A percentile compares a stretch with the other conserved stretches of the same genome.
These are phyloP conservation scores for Phylloscopus collybita DNA, from an alignment of 2,797 vertebrate genomes.

Conservation along the genomic window DNA sequence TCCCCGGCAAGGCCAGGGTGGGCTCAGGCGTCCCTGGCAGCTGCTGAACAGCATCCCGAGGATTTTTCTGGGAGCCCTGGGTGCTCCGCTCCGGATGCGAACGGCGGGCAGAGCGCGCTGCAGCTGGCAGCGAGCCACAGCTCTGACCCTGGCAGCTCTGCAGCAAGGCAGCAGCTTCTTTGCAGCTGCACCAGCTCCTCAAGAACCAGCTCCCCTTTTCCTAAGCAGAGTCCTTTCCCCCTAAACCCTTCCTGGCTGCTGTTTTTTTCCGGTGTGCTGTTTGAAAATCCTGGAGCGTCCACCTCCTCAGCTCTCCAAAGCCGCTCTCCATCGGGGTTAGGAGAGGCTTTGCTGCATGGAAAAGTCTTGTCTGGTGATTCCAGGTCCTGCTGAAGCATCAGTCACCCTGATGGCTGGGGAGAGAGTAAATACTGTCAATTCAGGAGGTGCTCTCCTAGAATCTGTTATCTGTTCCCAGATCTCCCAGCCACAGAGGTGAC, in stretches of 20 bases:
- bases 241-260: neutral
- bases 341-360: neutral
- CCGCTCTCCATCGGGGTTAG: rapidly evolving
- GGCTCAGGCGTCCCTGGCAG: rapidly evolving
- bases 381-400: neutral
- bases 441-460: neutral
- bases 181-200: neutral
- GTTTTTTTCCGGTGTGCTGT: neutral
- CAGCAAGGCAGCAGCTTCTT: neutral
- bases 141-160: neutral
- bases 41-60: neutral
- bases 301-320: neutral
- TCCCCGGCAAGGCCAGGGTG: too few species aligned
- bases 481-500: neutral
- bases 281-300: neutral
- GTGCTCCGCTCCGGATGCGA: neutral
- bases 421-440: neutral
- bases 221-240: neutral
- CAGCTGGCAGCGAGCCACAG: neutral
- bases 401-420: neutral
- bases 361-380: neutral
- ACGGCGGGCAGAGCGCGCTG: neutral
- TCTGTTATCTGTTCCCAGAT: neutral
- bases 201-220: neutral
- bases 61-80: neutral